Evolutionary conservation across 2,888 invertebrate genomes (phyloP).

Genomic region (Dioctria rufipes): DNA sequence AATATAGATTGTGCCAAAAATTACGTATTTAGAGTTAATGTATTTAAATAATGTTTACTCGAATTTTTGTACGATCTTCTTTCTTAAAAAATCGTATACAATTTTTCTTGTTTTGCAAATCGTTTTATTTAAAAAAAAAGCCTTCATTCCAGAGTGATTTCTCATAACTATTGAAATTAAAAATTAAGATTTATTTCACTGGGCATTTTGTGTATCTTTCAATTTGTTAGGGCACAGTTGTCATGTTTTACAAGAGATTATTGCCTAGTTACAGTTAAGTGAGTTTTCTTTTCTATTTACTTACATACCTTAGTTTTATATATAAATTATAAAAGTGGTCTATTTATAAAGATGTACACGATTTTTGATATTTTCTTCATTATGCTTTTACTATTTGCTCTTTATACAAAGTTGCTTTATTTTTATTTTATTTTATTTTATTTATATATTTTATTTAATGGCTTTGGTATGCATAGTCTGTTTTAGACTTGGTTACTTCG

Average conservation of each 20-base stretch:
- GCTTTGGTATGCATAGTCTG: constrained; percentile 58
- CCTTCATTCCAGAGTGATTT: neutral
- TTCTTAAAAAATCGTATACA: constrained; percentile 33
- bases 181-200: constrained; percentile 11
- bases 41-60: constrained; percentile 26
- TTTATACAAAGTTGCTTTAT: constrained; percentile 37
- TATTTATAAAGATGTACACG: constrained; percentile 58
- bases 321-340: constrained; percentile 48
- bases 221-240: neutral
- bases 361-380: constrained; percentile 34
- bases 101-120: constrained; percentile 5
- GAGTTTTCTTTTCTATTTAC: constrained; percentile 11
- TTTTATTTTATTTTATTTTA: constrained; percentile 43
- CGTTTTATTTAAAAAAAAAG: neutral
- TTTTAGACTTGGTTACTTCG: constrained; percentile 48
- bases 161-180: neutral
- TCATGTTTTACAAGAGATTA: constrained; percentile 38
- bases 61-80: constrained; percentile 6
- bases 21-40: constrained; percentile 40
- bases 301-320: constrained; percentile 16
- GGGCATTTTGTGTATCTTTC: constrained; percentile 19
- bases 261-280: constrained; percentile 49
- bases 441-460: constrained; percentile 51
- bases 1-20: constrained; percentile 48
- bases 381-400: constrained; percentile 38